Evolutionary conservation across 2,888 invertebrate genomes (phyloP).

Genomic region (Syrista parreyssii): DNA sequence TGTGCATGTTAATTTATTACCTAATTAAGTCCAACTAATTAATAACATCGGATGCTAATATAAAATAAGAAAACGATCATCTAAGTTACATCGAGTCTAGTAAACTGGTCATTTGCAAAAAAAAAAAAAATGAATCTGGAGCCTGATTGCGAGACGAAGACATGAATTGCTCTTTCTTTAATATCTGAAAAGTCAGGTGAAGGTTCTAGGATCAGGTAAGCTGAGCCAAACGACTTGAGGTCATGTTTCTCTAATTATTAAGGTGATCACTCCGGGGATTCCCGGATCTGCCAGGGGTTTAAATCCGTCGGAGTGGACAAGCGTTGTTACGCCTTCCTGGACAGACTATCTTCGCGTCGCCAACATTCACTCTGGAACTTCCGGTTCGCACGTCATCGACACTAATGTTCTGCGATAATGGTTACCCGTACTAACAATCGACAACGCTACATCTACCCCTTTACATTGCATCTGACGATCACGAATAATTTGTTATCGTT

Average conservation of each 20-base stretch:
- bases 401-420: slow-evolving; percentile 43
- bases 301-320: slow-evolving; percentile 24
- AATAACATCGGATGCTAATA: background rate
- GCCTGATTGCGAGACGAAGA: background rate
- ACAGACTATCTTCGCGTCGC: slow-evolving; percentile 34
- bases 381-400: slow-evolving; percentile 42
- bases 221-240: background rate
- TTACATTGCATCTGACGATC: background rate
- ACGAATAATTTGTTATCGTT: background rate
- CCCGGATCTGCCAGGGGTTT: slow-evolving; percentile 4
- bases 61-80: background rate
- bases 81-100: background rate
- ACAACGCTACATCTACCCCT: background rate
- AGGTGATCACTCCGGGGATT: slow-evolving; percentile 41
- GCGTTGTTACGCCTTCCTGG: slow-evolving; percentile 38
- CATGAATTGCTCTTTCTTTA: background rate
- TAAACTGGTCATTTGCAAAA: background rate
- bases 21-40: background rate
- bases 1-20: background rate
- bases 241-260: slow-evolving; percentile 39
- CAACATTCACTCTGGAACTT: slow-evolving; percentile 37
- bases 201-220: background rate
- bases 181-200: background rate
- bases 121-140: background rate
- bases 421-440: background rate